Base-by-base conservation (phyloP, 1,140 invertebrate genomes). In the Cheumatopsyche charites region DNA sequence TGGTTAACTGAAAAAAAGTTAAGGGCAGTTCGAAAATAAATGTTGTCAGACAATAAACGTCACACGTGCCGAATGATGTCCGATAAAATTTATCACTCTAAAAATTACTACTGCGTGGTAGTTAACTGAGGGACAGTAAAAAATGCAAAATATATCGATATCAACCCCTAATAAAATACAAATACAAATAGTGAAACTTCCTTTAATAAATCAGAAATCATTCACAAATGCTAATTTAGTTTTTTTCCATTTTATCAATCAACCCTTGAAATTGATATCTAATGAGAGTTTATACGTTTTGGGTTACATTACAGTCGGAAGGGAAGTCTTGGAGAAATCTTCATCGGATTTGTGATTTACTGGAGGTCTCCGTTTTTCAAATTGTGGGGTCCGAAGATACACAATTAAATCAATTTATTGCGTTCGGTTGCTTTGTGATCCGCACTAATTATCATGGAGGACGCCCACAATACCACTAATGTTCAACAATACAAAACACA, bases 341-440 rank as follows among this genome's bases (percentile, higher is more conserved):
- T 63, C 29, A 63, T 63, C 29, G 21, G 12, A 63, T n/a, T 25
- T 66, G 45, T 49, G 63, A 66, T 66, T 66, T 66, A 66, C 23
- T 45, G 63, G 26, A 62, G 23, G 41, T 41, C 65, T n/a, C 42
- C 65, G 42, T 29, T 68, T 63, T 49, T 21, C 11, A 66, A 66
- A 66, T 66, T 66, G 63, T 66, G 42, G 45, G 45, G 66, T 45
- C 47, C 49, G 41, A 43, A 29, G 43, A 43, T 26, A 55, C 36
- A 68, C 66, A 68, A 68, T 68, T 68, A 68, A 68, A 68, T 68
- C 66, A 68, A 68, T 68, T 68, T 68, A 68, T 68, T 29, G 66
- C 47, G 15, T 47, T 68, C 66, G 66, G 66, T 68, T 68, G 66
- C 66, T 68, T 68, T 68, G 66, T 21, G 49, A 25, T 41, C 47